Evolutionary conservation across 2,113 vertebrate genomes (phyloP), one percentile per base, ranked within the genome.

Genomic region (Pristiophorus japonicus): DNA sequence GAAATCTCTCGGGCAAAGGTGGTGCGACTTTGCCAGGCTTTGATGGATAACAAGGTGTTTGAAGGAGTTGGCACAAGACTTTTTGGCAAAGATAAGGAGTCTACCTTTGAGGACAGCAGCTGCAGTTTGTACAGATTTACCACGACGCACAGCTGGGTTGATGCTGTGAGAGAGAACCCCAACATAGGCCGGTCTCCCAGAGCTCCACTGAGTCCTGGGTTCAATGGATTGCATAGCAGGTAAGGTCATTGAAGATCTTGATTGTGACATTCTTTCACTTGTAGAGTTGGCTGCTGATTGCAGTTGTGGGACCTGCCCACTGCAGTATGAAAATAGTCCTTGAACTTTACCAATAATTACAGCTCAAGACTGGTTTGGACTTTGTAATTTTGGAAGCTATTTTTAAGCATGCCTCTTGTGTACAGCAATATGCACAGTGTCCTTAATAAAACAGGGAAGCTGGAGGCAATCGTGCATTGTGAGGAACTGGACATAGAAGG

Each of bases 31-130:
- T 99, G 99, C 95, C 99, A 99, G 59, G 98, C 98, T 0, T 97
- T 99, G 84, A 99, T 99, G 99, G 99, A 99, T 96, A 98, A 98
- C 27, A 98, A 98, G 96, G 98, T 99, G 45, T 99, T 99, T 94
- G 99, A 99, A 97, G 97, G 98, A 0, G 98, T 99, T 96, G 98
- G 98, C 0, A 98, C 98, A 0, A 98, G 97, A 96, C 98, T 99
- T 59, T 99, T 99, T 47, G 98, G 98, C 65, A 99, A 98, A 97
- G 99, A 99, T 95, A 99, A 99, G 96, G 96, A 87, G 3, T 97
- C 97, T 10, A 97, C 97, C 0, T 99, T 99, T 95, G 99, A 99
- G 96, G 99, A 99, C 96, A 99, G 98, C 73, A 98, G 98, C 96
- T 98, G 97, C 97, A 99, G 99, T 96, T 97, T 99, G 96, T 99